These are phyloP conservation scores for Bovichtus diacanthus DNA, from an alignment of 2,797 vertebrate species.

Conservation along the genomic window DNA sequence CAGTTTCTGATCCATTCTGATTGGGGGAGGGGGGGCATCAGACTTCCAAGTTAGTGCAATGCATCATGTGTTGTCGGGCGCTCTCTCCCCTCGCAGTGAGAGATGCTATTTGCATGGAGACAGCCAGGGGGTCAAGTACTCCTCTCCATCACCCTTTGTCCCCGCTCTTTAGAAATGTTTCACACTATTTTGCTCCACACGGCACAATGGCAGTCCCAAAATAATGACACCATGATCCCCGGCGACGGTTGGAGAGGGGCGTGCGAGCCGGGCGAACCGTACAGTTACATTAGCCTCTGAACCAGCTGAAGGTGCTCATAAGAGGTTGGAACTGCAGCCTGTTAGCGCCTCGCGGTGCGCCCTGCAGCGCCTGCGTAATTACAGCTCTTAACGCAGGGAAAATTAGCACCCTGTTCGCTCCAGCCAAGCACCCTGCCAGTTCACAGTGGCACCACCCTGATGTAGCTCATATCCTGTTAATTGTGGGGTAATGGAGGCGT, in stretches of 20 bases:
- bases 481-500: constrained; percentile 59
- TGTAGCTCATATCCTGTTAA: constrained; percentile 55
- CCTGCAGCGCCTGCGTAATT: constrained; percentile 71
- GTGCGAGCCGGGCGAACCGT: constrained; percentile 16
- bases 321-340: constrained; percentile 68
- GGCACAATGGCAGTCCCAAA: constrained; percentile 48
- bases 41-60: too few species aligned
- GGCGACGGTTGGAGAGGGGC: constrained; percentile 33
- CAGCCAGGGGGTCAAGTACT: constrained; percentile 59
- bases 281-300: constrained; percentile 73
- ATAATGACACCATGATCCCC: constrained; percentile 39
- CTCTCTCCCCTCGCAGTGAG: not conserved
- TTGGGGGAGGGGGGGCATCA: too few species aligned
- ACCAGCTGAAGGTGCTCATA: constrained; percentile 61
- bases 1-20: too few species aligned
- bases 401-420: constrained; percentile 71
- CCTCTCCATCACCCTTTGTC: constrained; percentile 14
- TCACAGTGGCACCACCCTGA: constrained; percentile 44
- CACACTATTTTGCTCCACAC: constrained; percentile 23
- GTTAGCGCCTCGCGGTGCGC: constrained; percentile 55
- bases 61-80: too few species aligned
- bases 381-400: constrained; percentile 70
- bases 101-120: constrained; percentile 54
- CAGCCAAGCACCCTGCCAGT: constrained; percentile 54
- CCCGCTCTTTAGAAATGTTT: constrained; percentile 42